Evolutionary conservation across 2,797 vertebrate genomes (phyloP), one percentile per base, ranked within the genome.

Genomic region (Moxostoma hubbsi): DNA sequence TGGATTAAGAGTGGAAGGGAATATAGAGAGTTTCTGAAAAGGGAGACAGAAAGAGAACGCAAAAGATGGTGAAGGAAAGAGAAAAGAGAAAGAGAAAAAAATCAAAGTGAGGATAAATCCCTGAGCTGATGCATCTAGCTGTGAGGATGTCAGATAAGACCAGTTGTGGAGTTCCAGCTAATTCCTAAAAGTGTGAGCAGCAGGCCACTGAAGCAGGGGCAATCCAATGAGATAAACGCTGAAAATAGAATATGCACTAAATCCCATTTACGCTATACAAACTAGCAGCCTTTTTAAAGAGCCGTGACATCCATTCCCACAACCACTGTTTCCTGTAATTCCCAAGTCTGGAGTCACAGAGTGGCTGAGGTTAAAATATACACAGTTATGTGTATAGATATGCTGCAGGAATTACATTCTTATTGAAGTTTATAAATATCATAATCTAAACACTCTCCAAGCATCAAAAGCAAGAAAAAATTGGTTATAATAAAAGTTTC

Each of bases 71-170:
- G 18, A 77, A 85, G 85, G 67, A 79, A 73, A 54, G 68, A 78
- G 85, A 81, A 79, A 73, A 54, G 68, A 79, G 85, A 81, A 74
- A 82, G 81, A 75, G 74, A 85, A 67, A 55, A 69, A 79, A 73
- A 66, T 36, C 36, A 36, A 50, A 66, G 51, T 54, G 45, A 58
- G 59, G 66, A 81, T 69, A 66, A 77, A 72, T 65, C 59, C 71
- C 51, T 67, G 88, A 78, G 53, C 63, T 77, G 85, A 84, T 72
- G 57, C 79, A 83, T 85, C 85, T 90, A 83, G 83, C 75, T 75
- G 47, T 84, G 67, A 85, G 85, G 85, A 86, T 86, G 86, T 92
- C 88, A 91, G 88, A 88, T 90, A 92, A 90, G 91, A 89, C 86
- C 90, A 91, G 87, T 87, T 82, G 71, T 72, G 18, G 9, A 81